Percentiles rank a stretch among this genome's conserved stretches.
Evolutionary conservation across 2,797 vertebrate species (phyloP).

Genomic region (Gadopsis bispinosus): DNA sequence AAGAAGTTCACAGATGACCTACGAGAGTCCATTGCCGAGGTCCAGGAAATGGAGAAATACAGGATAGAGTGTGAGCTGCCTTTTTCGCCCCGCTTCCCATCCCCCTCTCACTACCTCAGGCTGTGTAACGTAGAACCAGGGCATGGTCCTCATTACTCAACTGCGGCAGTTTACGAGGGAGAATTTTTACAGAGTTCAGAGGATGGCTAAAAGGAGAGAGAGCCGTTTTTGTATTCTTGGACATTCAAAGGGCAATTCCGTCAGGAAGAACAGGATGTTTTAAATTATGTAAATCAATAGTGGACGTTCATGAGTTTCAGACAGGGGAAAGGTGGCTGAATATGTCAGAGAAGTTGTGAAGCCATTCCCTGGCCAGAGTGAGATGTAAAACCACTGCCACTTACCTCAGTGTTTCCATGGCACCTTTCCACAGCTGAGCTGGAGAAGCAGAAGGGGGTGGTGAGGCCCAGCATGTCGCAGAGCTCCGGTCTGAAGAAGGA

Average conservation of each 20-base stretch:
- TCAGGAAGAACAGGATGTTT: constrained; percentile 32
- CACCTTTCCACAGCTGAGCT: constrained; percentile 89
- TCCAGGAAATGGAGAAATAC: constrained; percentile 99
- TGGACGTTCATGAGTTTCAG: constrained; percentile 23
- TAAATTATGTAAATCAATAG: constrained; percentile 26
- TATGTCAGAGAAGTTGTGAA: constrained; percentile 17
- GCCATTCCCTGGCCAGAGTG: constrained; percentile 3
- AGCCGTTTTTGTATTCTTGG: constrained; percentile 13
- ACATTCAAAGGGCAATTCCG: constrained; percentile 16
- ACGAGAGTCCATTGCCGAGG: constrained; percentile 95
- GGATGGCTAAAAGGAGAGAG: constrained; percentile 39
- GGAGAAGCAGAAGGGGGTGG: constrained; percentile 97
- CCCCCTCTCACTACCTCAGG: constrained; percentile 27
- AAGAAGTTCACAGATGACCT: constrained; percentile 98
- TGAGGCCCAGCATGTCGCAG: constrained; percentile 95
- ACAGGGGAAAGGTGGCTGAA: neutral
- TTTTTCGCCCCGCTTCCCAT: constrained; percentile 48
- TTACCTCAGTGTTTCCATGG: constrained; percentile 51
- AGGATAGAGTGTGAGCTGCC: constrained; percentile 96
- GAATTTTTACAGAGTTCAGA: constrained; percentile 68
- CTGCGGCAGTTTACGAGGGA: constrained; percentile 54
- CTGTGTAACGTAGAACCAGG: constrained; percentile 57
- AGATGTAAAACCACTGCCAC: constrained; percentile 35
- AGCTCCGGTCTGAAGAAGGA: constrained; percentile 97
- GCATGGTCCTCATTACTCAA: constrained; percentile 66